Conservation (phyloP, 2,113 vertebrate species). For the Sinocyclocheilus anophthalmus region DNA sequence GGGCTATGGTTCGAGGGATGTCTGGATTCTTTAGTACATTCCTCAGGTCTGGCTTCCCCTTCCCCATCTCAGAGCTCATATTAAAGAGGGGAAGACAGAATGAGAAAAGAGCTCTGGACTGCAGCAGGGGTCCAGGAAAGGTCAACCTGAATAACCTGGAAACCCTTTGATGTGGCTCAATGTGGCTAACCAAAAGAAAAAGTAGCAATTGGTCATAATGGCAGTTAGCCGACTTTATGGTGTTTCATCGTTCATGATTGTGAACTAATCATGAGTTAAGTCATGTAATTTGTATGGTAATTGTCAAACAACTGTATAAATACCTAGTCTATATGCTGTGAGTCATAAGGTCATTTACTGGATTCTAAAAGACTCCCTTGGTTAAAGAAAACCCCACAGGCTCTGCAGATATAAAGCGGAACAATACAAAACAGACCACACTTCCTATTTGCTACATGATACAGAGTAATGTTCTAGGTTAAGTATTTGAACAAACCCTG, state of each 20-base stretch:
- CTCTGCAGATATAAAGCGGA: background rate
- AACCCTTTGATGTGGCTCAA: conserved; percentile 33
- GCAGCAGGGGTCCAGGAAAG: conserved; percentile 39
- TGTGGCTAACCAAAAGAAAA: conserved; percentile 21
- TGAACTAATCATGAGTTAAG: background rate
- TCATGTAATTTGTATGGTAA: background rate
- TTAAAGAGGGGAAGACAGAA: conserved; percentile 12
- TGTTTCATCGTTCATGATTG: background rate
- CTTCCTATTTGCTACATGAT: conserved; percentile 8
- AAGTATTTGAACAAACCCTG: too few relatives aligned
- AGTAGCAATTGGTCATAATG: conserved; percentile 1
- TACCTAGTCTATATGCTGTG: background rate
- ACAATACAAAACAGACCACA: background rate
- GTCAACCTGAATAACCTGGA: conserved; percentile 45
- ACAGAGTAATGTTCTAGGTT: background rate
- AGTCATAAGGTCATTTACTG: background rate
- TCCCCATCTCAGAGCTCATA: conserved; percentile 15
- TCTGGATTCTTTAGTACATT: conserved; percentile 22
- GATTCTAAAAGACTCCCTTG: background rate
- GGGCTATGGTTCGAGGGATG: too few relatives aligned
- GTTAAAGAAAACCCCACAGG: background rate
- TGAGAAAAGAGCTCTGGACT: conserved; percentile 15
- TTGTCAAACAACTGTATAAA: background rate
- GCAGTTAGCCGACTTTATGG: background rate
- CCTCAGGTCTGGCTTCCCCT: conserved; percentile 30